A percentile compares a stretch with the other conserved stretches of the same genome.
These are phyloP conservation scores for Hippopotamus amphibius DNA, from an alignment of 2,113 vertebrate species.

Conservation along the genomic window DNA sequence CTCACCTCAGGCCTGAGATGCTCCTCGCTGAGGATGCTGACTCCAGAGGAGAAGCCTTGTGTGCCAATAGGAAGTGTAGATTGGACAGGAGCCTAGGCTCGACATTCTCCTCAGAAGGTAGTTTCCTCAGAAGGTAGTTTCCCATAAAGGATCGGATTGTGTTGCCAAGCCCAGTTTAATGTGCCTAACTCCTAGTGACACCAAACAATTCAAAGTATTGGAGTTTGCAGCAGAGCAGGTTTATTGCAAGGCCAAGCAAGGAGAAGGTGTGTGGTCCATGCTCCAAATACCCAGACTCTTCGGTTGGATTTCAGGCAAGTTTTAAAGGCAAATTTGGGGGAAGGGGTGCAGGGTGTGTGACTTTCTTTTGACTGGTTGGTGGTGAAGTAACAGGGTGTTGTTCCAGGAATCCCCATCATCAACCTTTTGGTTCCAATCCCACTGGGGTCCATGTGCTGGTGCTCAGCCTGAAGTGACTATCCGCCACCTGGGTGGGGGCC, in stretches of 20 bases:
- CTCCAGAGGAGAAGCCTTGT: not conserved
- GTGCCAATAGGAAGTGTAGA: not conserved
- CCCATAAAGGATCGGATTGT: not conserved
- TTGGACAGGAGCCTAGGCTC: not conserved
- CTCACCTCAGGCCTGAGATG: too few species aligned
- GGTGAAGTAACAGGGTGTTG: not conserved
- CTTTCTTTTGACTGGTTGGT: not conserved
- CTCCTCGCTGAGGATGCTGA: accelerated
- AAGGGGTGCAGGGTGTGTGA: not conserved
- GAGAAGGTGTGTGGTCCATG: not conserved
- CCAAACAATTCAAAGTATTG: not conserved
- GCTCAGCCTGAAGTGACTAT: not conserved
- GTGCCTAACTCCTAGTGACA: not conserved
- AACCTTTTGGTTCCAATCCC: not conserved
- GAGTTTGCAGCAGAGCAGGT: not conserved
- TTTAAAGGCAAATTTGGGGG: not conserved
- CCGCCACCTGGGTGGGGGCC: not conserved
- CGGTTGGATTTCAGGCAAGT: too few species aligned
- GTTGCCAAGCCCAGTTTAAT: not conserved
- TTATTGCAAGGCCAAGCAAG: not conserved
- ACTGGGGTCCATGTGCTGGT: not conserved
- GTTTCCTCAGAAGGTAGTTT: not conserved
- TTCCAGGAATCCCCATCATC: not conserved
- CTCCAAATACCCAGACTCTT: not conserved
- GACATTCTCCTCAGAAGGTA: not conserved